Evolutionary conservation across 2,888 invertebrate genomes (phyloP).

Genomic region (Gastracanthus pulcherrimus): DNA sequence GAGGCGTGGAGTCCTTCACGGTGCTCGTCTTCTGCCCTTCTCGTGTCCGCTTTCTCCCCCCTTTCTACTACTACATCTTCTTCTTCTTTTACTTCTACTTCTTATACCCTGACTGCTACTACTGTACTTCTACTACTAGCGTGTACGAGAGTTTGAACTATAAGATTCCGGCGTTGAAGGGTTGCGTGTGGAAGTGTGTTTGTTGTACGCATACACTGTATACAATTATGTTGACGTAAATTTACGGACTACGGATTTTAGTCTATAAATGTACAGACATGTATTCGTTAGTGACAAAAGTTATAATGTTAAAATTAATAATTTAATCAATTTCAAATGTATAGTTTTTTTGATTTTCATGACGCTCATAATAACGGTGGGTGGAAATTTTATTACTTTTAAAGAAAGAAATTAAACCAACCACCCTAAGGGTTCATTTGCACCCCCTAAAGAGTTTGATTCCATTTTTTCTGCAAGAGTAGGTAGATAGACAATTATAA

Average conservation of each 20-base stretch:
- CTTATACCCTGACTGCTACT: not conserved
- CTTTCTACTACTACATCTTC: not conserved
- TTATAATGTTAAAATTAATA: not conserved
- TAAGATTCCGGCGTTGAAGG: not conserved
- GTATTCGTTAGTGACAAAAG: not conserved
- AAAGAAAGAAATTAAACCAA: no score
- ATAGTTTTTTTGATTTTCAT: no score
- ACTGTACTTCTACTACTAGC: no score
- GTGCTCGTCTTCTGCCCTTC: not conserved
- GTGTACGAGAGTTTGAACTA: constrained; percentile 6
- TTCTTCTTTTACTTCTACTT: not conserved
- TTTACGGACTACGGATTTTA: not conserved
- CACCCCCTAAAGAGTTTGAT: no score
- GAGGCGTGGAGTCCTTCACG: constrained; percentile 37
- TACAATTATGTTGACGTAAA: no score
- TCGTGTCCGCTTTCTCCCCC: constrained; percentile 5
- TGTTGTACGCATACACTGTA: not conserved
- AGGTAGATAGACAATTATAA: no score
- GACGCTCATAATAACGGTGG: no score
- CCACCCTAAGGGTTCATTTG: no score
- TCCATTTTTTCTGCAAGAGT: no score
- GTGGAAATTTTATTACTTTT: no score
- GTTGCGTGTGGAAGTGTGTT: not conserved
- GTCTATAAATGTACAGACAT: no score
- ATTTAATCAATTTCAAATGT: no score